phyloP scores from a whole-genome alignment of 2,888 invertebrate species.

The Agapostemon virescens region DNA sequence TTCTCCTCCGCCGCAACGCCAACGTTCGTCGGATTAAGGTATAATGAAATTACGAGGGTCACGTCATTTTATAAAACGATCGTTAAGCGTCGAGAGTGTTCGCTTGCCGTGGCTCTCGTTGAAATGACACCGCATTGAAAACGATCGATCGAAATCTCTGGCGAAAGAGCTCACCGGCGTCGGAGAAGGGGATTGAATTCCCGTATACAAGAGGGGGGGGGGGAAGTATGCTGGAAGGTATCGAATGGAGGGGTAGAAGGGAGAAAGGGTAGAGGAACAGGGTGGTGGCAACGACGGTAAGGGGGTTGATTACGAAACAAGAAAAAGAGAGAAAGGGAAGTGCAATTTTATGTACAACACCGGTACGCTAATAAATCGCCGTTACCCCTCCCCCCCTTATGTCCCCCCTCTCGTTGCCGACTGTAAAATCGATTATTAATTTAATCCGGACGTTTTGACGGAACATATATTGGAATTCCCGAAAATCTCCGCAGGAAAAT shows the following conservation, averaged over 20 bases:
- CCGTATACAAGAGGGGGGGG: neutral
- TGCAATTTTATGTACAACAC: constrained; percentile 52
- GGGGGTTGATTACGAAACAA: neutral
- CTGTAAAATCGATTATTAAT: constrained; percentile 57
- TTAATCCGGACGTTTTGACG: constrained; percentile 42
- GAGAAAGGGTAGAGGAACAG: no score
- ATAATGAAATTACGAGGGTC: constrained; percentile 59
- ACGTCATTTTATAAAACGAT: constrained; percentile 63
- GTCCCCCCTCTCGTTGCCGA: neutral
- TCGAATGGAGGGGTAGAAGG: no score
- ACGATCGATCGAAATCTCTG: constrained; percentile 56
- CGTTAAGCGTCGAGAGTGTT: constrained; percentile 56
- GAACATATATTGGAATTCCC: constrained; percentile 37
- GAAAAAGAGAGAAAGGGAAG: constrained; percentile 37
- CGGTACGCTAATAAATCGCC: constrained; percentile 40
- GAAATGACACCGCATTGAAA: constrained; percentile 58
- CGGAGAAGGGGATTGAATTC: constrained; percentile 29
- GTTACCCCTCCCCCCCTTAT: neutral
- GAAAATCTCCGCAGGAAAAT: constrained; percentile 39
- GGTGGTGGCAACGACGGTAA: neutral
- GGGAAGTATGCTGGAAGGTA: neutral
- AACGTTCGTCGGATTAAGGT: constrained; percentile 58
- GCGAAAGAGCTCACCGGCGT: constrained; percentile 33
- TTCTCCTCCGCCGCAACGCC: constrained; percentile 28
- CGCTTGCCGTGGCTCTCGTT: constrained; percentile 48